These are phyloP conservation scores for Enoplosus armatus DNA, from an alignment of 2,797 vertebrate genomes.

Conservation along the genomic window DNA sequence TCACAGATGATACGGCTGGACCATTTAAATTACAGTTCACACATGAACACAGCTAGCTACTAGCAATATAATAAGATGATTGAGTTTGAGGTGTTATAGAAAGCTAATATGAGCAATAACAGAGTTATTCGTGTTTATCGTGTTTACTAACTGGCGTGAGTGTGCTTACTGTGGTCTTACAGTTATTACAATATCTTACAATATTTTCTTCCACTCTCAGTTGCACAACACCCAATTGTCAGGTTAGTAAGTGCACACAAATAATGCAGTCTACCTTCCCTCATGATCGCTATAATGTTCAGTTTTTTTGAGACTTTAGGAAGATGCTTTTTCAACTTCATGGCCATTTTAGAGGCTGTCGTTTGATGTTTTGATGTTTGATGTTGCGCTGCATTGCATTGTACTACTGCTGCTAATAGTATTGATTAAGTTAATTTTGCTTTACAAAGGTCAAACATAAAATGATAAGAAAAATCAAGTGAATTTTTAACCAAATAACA, in stretches of 20 bases:
- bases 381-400: neutral
- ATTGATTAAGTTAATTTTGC: neutral
- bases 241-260: neutral
- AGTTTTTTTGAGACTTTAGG: neutral
- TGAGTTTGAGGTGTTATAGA: neutral
- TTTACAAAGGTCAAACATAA: conserved; percentile 2
- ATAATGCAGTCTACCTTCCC: neutral
- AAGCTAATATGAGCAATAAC: neutral
- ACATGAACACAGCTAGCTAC: conserved; percentile 12
- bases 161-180: neutral
- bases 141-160: neutral
- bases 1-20: neutral
- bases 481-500: neutral
- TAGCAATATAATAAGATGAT: too few relatives aligned
- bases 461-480: neutral
- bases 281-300: neutral
- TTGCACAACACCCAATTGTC: neutral
- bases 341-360: neutral
- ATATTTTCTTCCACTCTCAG: neutral
- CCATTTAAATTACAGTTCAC: neutral
- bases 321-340: neutral
- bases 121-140: neutral
- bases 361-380: neutral
- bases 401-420: neutral
- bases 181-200: neutral